A percentile compares a stretch with the other conserved stretches of the same genome.
These are phyloP conservation scores for Pseudochirops cupreus DNA, from an alignment of 2,797 vertebrate species.

Conservation along the genomic window DNA sequence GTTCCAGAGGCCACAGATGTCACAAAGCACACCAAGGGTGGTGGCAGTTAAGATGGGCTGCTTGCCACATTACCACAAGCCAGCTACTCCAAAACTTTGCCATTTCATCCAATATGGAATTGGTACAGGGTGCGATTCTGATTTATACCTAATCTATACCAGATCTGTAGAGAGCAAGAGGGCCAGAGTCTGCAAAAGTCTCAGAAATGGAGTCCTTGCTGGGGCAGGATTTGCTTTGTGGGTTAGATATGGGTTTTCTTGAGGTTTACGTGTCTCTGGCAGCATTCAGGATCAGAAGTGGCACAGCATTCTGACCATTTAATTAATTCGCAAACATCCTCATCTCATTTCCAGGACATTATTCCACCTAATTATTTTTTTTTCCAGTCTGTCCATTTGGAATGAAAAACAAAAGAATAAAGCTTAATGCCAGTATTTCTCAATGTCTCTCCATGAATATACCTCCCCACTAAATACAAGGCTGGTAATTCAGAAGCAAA, in stretches of 20 bases:
- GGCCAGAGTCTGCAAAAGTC: background rate
- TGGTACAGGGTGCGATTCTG: background rate
- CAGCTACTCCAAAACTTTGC: constrained; percentile 22
- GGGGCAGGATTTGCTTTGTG: background rate
- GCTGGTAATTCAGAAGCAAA: constrained; percentile 74
- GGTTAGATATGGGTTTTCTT: constrained; percentile 10
- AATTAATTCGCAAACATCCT: constrained; percentile 71
- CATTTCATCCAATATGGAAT: background rate
- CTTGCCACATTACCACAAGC: background rate
- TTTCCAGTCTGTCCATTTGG: constrained; percentile 77
- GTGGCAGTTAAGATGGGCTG: background rate
- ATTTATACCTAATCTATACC: background rate
- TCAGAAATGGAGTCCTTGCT: background rate
- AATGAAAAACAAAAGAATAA: constrained; percentile 71
- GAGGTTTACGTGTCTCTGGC: background rate
- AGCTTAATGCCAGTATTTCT: constrained; percentile 76
- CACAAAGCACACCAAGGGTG: background rate
- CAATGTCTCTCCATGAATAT: constrained; percentile 51
- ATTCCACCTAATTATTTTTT: constrained; percentile 76
- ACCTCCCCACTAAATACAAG: constrained; percentile 78
- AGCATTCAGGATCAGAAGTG: constrained; percentile 65
- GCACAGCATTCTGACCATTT: constrained; percentile 66
- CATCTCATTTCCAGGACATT: constrained; percentile 78
- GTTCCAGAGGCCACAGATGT: constrained; percentile 1
- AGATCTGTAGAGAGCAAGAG: background rate